Evolutionary conservation across 2,113 vertebrate species (phyloP), one percentile per base, ranked within the genome.

Genomic region (Trematomus loennbergii): DNA sequence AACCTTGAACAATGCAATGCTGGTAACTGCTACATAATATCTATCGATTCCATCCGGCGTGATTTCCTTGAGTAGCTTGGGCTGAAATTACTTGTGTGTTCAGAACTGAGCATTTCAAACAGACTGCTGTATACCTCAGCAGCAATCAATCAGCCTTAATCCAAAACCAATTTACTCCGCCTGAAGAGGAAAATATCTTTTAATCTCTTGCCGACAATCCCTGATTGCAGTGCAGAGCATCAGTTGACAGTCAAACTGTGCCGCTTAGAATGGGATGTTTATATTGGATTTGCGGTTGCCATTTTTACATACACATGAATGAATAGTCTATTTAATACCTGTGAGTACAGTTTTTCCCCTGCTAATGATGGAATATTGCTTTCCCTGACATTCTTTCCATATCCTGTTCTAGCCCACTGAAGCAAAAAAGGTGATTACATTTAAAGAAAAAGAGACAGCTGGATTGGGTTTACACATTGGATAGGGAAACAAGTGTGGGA

Each of bases 131-230:
- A 89, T 89, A 93, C 89, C 91, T 93, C 91, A 80, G 89, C 79
- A 89, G 88, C 92, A 93, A 95, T 95, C 94, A 95, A 93, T 94
- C 93, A 93, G 89, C 82, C 89, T 93, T 93, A 94, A 94, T 94
- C 93, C 92, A 93, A 94, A 95, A 95, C 92, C 94, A 95, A 95
- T 94, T 94, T 95, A 93, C 93, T 93, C 73, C 72, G 84, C 88
- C 91, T 93, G 93, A 94, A 93, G 91, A 94, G 92, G 90, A 94
- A 93, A 94, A 94, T 94, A 95, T 94, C 93, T 94, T 94, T 93
- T 94, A 94, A 94, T 95, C 94, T 94, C 92, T 93, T 48, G 79
- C 91, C 76, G 93, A 92, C 93, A 94, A 92, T 93, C 88, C 82
- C 87, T 91, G 88, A 94, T 93, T 93, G 93, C 88, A 40, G 75